phyloP scores from a whole-genome alignment of 1,140 invertebrate genomes.

The Helicoverpa armigera region DNA sequence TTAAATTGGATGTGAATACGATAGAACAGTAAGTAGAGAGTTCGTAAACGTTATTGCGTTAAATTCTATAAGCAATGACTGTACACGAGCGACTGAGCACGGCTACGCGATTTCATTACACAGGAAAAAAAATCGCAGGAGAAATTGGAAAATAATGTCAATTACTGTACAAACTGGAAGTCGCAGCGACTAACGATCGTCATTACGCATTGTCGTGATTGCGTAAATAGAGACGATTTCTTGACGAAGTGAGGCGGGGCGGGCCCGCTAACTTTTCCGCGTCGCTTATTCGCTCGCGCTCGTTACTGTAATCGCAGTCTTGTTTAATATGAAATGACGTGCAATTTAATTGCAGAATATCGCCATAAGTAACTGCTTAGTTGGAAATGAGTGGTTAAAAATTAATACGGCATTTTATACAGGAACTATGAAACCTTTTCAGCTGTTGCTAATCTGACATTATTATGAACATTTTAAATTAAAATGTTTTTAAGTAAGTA shows the following conservation, averaged over 20 bases:
- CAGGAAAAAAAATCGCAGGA: slow-evolving; percentile 69
- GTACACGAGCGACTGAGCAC: slow-evolving; percentile 69
- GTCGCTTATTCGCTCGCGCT: slow-evolving; percentile 72
- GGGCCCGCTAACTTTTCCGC: slow-evolving; percentile 73
- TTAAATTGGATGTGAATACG: slow-evolving; percentile 47
- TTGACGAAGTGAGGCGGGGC: slow-evolving; percentile 72
- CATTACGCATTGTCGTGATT: slow-evolving; percentile 83
- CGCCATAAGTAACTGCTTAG: not conserved
- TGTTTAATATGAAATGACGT: slow-evolving; percentile 65
- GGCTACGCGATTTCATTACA: slow-evolving; percentile 76
- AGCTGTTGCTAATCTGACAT: too few relatives aligned
- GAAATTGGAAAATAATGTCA: slow-evolving; percentile 84
- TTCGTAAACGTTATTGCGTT: slow-evolving; percentile 48
- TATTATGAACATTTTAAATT: too few relatives aligned
- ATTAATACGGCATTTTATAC: not conserved
- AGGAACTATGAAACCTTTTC: slow-evolving; percentile 18
- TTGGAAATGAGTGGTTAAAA: slow-evolving; percentile 3
- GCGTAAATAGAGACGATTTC: slow-evolving; percentile 81
- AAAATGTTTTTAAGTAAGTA: too few relatives aligned
- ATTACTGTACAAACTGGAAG: slow-evolving; percentile 75
- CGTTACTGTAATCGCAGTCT: slow-evolving; percentile 76
- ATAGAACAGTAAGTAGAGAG: slow-evolving; percentile 39
- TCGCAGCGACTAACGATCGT: slow-evolving; percentile 78
- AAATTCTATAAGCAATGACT: slow-evolving; percentile 57
- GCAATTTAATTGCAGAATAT: slow-evolving; percentile 46